Conservation (phyloP, 1,140 invertebrate genomes). For the Drosophila simulans region DNA sequence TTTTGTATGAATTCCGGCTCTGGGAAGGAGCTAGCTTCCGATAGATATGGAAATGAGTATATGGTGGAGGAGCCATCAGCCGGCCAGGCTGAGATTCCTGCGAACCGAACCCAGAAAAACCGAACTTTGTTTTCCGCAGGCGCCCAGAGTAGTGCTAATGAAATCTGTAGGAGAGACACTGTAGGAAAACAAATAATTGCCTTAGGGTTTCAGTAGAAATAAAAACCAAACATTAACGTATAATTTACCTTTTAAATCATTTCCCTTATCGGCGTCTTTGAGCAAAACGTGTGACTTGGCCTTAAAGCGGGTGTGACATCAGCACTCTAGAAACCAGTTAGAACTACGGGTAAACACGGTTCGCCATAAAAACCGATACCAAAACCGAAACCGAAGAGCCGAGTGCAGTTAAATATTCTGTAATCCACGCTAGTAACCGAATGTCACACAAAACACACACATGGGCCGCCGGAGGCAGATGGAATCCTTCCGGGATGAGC, state of each 20-base stretch:
- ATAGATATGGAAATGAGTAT: constrained; percentile 20
- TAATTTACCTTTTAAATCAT: constrained; percentile 52
- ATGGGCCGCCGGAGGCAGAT: constrained; percentile 41
- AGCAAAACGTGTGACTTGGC: constrained; percentile 68
- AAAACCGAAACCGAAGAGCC: constrained; percentile 15
- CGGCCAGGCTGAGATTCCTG: constrained; percentile 31
- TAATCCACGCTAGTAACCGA: constrained; percentile 48
- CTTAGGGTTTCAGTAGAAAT: constrained; percentile 81
- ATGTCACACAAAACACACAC: constrained; percentile 36
- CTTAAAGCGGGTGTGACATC: constrained; percentile 43
- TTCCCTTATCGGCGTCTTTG: constrained; percentile 36
- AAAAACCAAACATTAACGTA: constrained; percentile 42
- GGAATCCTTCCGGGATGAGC: constrained; percentile 35
- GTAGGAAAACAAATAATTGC: constrained; percentile 59
- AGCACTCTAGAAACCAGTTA: constrained; percentile 61
- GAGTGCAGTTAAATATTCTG: constrained; percentile 42
- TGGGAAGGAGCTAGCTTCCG: constrained; percentile 18
- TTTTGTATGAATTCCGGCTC: constrained; percentile 35
- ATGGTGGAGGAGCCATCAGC: constrained; percentile 18
- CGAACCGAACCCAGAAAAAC: constrained; percentile 31
- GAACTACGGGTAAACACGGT: constrained; percentile 67
- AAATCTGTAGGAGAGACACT: constrained; percentile 38
- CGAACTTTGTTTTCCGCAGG: constrained; percentile 40
- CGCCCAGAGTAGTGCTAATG: constrained; percentile 37
- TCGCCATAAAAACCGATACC: constrained; percentile 19